These are phyloP conservation scores for Saturnia pavonia DNA, from an alignment of 2,888 invertebrate genomes.

Conservation along the genomic window DNA sequence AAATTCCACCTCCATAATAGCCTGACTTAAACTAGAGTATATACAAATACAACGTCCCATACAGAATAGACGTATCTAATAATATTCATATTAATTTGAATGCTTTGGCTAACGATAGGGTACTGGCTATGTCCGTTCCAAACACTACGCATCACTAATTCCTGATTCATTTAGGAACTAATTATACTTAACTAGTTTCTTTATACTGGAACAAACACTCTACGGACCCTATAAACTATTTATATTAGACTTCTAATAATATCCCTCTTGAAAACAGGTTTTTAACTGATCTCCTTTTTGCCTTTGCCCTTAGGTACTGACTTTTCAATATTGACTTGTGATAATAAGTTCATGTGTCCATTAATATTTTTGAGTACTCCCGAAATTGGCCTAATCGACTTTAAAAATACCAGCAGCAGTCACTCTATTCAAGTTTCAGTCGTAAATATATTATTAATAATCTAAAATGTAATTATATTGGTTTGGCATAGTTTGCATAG, in stretches of 20 bases:
- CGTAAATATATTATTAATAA: conserved; percentile 8
- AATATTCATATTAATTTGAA: conserved; percentile 77
- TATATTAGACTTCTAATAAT: conserved; percentile 26
- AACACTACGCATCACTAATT: conserved; percentile 25
- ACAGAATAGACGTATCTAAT: conserved; percentile 18
- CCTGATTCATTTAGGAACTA: conserved; percentile 22
- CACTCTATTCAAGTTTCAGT: neutral
- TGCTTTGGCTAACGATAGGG: conserved; percentile 79
- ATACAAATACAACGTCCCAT: conserved; percentile 7
- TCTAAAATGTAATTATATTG: conserved; percentile 10
- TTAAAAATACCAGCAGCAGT: neutral
- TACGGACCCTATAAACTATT: conserved; percentile 33
- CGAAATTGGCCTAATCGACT: neutral
- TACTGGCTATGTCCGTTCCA: conserved; percentile 45
- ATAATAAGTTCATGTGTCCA: no score
- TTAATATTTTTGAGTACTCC: neutral
- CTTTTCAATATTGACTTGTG: neutral
- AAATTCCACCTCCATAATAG: conserved; percentile 9
- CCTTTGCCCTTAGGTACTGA: neutral
- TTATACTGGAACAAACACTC: conserved; percentile 31
- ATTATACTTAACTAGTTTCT: conserved; percentile 17
- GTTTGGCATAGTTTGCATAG: conserved; percentile 18
- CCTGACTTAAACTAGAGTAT: neutral
- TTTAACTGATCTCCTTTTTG: neutral
- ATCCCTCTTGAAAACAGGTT: neutral